These are phyloP conservation scores for Merops nubicus DNA, from an alignment of 2,113 vertebrate species.

Conservation along the genomic window DNA sequence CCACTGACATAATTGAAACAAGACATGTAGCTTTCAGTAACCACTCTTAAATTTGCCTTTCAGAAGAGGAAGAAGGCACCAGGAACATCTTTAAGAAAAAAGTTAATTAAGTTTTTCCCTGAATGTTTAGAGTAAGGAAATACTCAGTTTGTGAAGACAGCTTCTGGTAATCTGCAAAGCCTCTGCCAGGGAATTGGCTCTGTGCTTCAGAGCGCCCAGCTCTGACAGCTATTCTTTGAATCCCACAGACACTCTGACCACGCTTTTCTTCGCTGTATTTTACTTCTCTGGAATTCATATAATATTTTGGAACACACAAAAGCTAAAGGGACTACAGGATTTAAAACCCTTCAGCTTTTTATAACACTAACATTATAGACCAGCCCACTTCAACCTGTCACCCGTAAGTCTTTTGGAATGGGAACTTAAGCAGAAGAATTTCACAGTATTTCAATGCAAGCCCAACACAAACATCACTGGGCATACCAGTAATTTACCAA, in stretches of 20 bases:
- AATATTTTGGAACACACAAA: neutral
- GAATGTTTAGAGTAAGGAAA: neutral
- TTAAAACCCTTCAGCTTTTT: neutral
- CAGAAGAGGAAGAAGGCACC: neutral
- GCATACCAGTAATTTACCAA: neutral
- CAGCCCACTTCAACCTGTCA: neutral
- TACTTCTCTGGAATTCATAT: neutral
- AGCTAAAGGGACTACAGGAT: neutral
- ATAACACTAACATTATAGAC: neutral
- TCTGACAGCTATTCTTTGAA: neutral
- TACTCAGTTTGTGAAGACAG: neutral
- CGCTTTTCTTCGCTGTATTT: neutral
- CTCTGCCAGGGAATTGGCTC: neutral
- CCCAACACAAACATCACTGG: neutral
- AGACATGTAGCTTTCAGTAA: neutral
- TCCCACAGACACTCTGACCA: neutral
- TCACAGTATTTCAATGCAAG: neutral
- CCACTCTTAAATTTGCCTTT: neutral
- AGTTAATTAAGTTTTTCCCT: neutral
- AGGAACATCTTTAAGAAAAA: neutral
- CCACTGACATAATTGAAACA: neutral
- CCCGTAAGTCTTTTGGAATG: neutral
- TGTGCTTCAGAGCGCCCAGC: neutral
- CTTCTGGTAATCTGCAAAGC: neutral
- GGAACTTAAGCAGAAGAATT: neutral